Conservation (phyloP, 1,140 invertebrate species). For the Zaprionus africanus region DNA sequence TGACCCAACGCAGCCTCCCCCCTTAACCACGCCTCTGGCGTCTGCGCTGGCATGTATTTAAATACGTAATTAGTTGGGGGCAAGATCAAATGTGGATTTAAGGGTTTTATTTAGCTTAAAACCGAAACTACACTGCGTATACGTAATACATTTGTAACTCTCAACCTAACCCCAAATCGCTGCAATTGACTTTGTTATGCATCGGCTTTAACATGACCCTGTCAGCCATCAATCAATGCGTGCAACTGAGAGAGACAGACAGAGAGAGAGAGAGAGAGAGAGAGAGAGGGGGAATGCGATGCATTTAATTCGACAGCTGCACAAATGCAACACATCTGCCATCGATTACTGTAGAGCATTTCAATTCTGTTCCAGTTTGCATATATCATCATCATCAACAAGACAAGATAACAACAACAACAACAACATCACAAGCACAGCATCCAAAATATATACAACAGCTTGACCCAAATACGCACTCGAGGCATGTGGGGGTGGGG, state of each 20-base stretch:
- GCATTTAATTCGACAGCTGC: slow-evolving; percentile 32
- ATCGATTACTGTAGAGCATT: slow-evolving; percentile 37
- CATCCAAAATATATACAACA: slow-evolving; percentile 33
- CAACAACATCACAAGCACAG: neutral
- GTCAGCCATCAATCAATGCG: slow-evolving; percentile 30
- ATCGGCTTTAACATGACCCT: slow-evolving; percentile 30
- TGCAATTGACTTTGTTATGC: slow-evolving; percentile 31
- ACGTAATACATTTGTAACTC: slow-evolving; percentile 11
- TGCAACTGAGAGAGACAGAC: neutral
- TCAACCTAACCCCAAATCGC: slow-evolving; percentile 12
- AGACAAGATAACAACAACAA: neutral
- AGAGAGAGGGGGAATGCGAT: neutral
- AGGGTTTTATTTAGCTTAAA: slow-evolving; percentile 28
- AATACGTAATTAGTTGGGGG: slow-evolving; percentile 50
- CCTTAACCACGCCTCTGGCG: neutral
- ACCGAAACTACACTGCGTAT: neutral
- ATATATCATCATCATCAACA: slow-evolving; percentile 13
- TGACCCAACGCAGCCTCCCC: neutral
- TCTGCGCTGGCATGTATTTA: slow-evolving; percentile 49
- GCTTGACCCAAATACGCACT: slow-evolving; percentile 29
- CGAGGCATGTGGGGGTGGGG: neutral
- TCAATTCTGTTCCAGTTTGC: slow-evolving; percentile 28
- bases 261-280: neutral
- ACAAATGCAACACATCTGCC: slow-evolving; percentile 32
- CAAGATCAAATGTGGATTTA: slow-evolving; percentile 31